Conservation (phyloP, 2,797 vertebrate genomes). For the Dipus sagitta region DNA sequence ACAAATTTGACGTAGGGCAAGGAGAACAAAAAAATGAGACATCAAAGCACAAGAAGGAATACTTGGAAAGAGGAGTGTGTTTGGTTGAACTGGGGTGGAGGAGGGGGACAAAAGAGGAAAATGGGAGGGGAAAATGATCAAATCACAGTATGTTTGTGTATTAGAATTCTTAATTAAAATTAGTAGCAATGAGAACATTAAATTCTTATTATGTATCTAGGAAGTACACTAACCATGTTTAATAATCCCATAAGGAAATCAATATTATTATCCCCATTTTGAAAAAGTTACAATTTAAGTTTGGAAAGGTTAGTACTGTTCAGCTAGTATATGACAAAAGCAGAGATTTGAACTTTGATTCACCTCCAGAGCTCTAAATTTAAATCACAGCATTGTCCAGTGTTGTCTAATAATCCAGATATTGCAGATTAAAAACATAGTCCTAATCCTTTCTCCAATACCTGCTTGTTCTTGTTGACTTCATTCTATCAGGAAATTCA, state of each 20-base stretch:
- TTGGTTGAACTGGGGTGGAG: no score
- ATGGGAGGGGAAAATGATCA: no score
- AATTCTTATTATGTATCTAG: background rate
- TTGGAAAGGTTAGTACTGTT: background rate
- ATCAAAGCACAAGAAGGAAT: no score
- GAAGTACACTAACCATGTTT: background rate
- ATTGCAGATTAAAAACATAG: background rate
- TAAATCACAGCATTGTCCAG: background rate
- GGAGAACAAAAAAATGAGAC: no score
- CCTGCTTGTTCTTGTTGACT: background rate
- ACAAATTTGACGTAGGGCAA: no score
- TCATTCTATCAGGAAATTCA: background rate
- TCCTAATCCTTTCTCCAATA: background rate
- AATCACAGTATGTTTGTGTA: no score
- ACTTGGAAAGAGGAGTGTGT: no score
- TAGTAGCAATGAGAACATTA: background rate
- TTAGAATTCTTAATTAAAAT: no score
- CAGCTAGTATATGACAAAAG: background rate
- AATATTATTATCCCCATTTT: background rate
- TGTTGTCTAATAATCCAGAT: background rate
- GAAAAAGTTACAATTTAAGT: background rate
- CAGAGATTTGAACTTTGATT: background rate
- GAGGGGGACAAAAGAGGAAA: no score
- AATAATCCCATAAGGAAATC: background rate
- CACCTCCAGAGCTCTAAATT: background rate